phyloP scores from a whole-genome alignment of 2,113 vertebrate genomes.

The Falcunculus frontatus region DNA sequence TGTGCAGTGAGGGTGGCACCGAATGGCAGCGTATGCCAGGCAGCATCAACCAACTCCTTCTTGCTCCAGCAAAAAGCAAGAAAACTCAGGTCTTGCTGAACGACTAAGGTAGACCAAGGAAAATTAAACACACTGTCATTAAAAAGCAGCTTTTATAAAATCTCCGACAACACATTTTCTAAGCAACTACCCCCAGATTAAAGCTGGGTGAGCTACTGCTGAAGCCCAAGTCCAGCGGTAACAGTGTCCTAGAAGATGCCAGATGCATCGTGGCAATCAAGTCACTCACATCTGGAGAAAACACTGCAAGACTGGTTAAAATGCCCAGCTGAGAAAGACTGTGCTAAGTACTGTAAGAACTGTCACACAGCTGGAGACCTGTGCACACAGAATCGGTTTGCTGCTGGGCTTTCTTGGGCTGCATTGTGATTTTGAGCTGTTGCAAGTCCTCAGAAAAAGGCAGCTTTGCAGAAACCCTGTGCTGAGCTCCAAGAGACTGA shows the following conservation, averaged over 20 bases:
- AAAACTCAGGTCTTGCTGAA: neutral
- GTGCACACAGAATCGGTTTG: neutral
- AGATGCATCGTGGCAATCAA: neutral
- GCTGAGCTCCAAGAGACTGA: neutral
- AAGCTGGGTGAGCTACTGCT: neutral
- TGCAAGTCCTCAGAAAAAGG: neutral
- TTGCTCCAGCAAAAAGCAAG: neutral
- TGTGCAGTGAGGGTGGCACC: neutral
- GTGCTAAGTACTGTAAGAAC: neutral
- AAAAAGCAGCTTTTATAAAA: neutral
- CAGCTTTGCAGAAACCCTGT: neutral
- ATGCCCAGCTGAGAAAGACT: neutral
- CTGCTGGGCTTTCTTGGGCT: neutral
- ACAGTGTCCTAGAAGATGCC: neutral
- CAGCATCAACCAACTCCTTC: neutral
- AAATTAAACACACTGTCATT: neutral
- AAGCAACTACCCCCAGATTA: neutral
- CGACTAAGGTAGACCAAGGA: neutral
- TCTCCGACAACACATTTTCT: accelerated
- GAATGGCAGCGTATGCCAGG: neutral
- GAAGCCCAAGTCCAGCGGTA: neutral
- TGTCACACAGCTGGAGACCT: neutral
- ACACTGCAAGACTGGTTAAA: neutral
- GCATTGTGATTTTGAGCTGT: neutral
- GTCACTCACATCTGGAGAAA: neutral